Base-by-base conservation (phyloP, 2,888 invertebrate species). In the Polymixis lichenea region DNA sequence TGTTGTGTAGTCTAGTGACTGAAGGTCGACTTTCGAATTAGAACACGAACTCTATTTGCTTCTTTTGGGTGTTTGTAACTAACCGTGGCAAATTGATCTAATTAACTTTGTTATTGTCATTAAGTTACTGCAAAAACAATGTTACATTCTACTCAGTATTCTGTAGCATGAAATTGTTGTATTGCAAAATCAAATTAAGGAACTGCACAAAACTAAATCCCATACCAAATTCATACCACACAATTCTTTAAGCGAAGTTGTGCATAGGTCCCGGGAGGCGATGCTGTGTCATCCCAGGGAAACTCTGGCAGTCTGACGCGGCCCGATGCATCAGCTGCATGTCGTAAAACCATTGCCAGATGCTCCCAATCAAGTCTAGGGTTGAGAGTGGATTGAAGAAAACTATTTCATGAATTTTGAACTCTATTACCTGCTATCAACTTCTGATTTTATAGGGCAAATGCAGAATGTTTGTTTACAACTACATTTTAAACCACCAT, bases 331-430 rank as follows among this genome's bases (percentile, higher is more conserved):
- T 88, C 84, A 83, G 86, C 64, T 88, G 86, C 79, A 83, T 83
- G 77, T 87, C 81, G 88, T 91, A 87, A 89, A 88, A 84, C 88
- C 84, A 88, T 86, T 86, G 87, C 91, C 93, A 92, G 91, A 91
- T 93, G 93, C 88, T 92, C 71, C 88, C 90, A 92, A 93, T 94
- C 93, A 93, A 91, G 75, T 79, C 67, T 83, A 87, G 87, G 81
- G 85, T 73, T 87, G 82, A 55, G 46, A 81, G 43, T n/a, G 43
- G 53, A 61, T 65, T 68, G 43, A 56, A 58, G 11, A 19, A 60
- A 74, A 65, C 51, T 28, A 56, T 60, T 49, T 25, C 17, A 62
- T 19, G 4, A 53, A 67, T 28, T 55, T 68, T 38, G n/a, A 51
- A 43, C 15, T 28, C 17, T 67, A 51, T 51, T 60, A 22, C 25